phyloP scores from a whole-genome alignment of 2,888 invertebrate genomes.

The Chrysolina haemoptera region DNA sequence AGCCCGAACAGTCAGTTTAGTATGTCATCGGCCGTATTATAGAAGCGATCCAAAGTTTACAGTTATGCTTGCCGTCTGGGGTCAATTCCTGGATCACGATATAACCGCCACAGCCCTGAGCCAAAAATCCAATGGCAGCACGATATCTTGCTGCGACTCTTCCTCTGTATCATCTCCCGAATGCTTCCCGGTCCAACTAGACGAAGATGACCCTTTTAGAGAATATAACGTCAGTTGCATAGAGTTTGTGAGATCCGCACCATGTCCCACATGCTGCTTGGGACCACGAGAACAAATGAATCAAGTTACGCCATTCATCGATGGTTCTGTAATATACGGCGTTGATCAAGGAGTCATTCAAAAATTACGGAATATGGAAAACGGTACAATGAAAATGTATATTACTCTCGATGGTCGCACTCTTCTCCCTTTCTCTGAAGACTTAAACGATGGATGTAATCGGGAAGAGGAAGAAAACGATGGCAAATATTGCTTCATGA shows the following conservation, averaged over 20 bases:
- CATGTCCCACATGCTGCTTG: conserved; percentile 83
- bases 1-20: conserved; percentile 82
- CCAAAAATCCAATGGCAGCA: conserved; percentile 79
- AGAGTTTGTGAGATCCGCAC: conserved; percentile 89
- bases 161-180: conserved; percentile 76
- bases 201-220: conserved; percentile 78
- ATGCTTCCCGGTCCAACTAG: conserved; percentile 84
- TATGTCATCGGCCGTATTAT: conserved; percentile 82
- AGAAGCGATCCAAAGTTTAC: conserved; percentile 83
- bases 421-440: conserved; percentile 80
- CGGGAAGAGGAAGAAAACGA: conserved; percentile 76
- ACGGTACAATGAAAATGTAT: conserved; percentile 79
- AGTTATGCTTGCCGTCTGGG: conserved; percentile 90
- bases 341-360: conserved; percentile 71
- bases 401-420: conserved; percentile 76
- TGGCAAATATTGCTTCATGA: conserved; percentile 86
- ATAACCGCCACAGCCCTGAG: conserved; percentile 87
- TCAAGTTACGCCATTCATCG: conserved; percentile 87
- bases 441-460: conserved; percentile 85
- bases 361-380: conserved; percentile 71
- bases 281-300: conserved; percentile 89
- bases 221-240: conserved; percentile 82
- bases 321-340: conserved; percentile 89
- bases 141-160: conserved; percentile 79
- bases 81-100: conserved; percentile 91